A percentile compares a stretch with the other conserved stretches of the same genome.
These are phyloP conservation scores for Podabrus alpinus DNA, from an alignment of 2,888 invertebrate species.

Conservation along the genomic window DNA sequence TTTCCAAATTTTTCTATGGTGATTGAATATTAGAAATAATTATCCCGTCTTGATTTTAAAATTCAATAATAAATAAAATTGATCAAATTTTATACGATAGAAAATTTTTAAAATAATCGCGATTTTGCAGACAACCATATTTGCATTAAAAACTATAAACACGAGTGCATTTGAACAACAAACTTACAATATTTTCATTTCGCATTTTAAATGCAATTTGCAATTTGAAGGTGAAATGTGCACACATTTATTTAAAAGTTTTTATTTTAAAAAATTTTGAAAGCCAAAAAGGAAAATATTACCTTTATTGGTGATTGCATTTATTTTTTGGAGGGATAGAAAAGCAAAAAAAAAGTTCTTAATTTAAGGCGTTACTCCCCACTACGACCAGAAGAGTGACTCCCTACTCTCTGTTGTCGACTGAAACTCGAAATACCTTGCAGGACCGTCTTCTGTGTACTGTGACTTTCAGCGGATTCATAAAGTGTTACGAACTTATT, in stretches of 20 bases:
- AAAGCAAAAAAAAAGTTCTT: constrained; percentile 32
- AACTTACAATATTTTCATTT: background rate
- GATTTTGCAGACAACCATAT: background rate
- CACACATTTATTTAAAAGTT: background rate
- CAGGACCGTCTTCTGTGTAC: constrained; percentile 19
- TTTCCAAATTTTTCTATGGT: no score
- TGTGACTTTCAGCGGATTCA: constrained; percentile 15
- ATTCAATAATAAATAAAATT: background rate
- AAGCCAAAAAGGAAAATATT: background rate
- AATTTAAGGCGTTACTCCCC: constrained; percentile 46
- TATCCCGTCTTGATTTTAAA: background rate
- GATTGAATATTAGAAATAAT: background rate
- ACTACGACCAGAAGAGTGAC: constrained; percentile 33
- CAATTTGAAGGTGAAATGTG: background rate
- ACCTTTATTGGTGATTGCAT: background rate
- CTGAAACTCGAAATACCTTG: constrained; percentile 10
- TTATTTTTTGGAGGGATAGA: background rate
- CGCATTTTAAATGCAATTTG: background rate
- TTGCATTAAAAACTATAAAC: background rate
- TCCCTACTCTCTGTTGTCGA: constrained; percentile 17
- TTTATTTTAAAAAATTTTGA: background rate
- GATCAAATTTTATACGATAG: background rate
- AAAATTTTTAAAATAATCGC: background rate
- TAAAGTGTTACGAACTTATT: constrained; percentile 26
- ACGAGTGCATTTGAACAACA: background rate